phyloP scores from a whole-genome alignment of 2,113 vertebrate species.

The Rhabdomys dilectus region DNA sequence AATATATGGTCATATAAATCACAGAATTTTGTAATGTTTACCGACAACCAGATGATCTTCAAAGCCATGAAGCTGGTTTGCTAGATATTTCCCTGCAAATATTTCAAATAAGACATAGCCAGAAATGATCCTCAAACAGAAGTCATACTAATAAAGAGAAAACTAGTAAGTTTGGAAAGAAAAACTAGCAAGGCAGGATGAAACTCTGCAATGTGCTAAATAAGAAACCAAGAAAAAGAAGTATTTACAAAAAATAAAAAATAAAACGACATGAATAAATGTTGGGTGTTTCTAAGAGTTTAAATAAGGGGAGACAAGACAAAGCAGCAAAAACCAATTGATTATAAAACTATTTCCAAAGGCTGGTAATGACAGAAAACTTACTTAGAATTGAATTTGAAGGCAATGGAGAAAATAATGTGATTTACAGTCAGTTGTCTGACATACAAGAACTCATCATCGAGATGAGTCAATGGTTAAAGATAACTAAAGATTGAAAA shows the following conservation, averaged over 20 bases:
- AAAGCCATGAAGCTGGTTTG: background rate
- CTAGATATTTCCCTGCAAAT: accelerated
- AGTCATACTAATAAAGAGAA: background rate
- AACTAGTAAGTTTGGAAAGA: background rate
- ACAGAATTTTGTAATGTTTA: accelerated
- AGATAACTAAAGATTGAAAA: background rate
- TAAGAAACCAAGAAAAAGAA: background rate
- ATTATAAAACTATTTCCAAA: background rate
- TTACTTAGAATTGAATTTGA: background rate
- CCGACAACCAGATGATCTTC: background rate
- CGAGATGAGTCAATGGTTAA: background rate
- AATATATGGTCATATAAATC: background rate
- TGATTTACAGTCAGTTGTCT: background rate
- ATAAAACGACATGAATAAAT: background rate
- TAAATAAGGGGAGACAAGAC: background rate
- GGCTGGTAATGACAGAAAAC: background rate
- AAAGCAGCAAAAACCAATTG: background rate
- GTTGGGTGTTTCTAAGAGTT: background rate
- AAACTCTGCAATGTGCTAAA: background rate
- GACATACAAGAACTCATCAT: background rate
- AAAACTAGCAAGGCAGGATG: background rate
- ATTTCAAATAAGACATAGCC: background rate
- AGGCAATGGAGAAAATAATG: background rate
- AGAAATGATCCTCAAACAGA: background rate
- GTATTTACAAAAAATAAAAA: background rate